Evolutionary conservation across 2,797 vertebrate species (phyloP), one percentile per base, ranked within the genome.

Genomic region (Catostomus latipinnis): DNA sequence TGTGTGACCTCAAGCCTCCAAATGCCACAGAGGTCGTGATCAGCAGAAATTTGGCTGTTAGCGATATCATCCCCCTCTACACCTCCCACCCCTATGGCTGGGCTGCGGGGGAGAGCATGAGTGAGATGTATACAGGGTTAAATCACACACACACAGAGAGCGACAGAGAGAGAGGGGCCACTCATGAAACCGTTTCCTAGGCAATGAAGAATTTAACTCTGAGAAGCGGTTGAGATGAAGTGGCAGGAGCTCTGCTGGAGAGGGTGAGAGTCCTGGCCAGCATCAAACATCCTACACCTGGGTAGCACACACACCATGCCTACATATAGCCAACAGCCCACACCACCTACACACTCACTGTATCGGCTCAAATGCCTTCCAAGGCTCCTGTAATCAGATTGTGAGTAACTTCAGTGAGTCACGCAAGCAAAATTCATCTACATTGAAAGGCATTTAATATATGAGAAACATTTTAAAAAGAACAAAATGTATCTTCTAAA

Each of bases 111-210:
- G 49, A 81, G 71, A 68, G 71, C n/a, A 45, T 68, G 57, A 79
- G 57, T 53, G 46, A 67, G 58, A 74, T 50, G 65, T 22, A 57
- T 56, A 50, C 18, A 8, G 54, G 49, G 52, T 63, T 18, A 63
- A 80, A 65, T 53, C 54, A 76, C 16, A 57, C 16, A 57, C 16
- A 57, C 11, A 61, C 53, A 73, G 69, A 50, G 49, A 71, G 50
- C 48, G 45, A 68, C 34, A 34, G 2, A 34, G 34, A 71, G 53
- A 68, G n/a, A 80, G 62, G 61, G 72, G 73, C 74, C 79, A 81
- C 83, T 84, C 82, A 72, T 69, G 52, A 22, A 49, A 18, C 74
- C 16, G 86, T 89, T 86, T 87, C 88, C 88, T 74, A 86, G 88
- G 86, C 74, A n/a, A 89, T 87, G 74, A 79, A 81, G 85, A 86